phyloP scores from a whole-genome alignment of 2,113 vertebrate species.

The Raja brachyura region DNA sequence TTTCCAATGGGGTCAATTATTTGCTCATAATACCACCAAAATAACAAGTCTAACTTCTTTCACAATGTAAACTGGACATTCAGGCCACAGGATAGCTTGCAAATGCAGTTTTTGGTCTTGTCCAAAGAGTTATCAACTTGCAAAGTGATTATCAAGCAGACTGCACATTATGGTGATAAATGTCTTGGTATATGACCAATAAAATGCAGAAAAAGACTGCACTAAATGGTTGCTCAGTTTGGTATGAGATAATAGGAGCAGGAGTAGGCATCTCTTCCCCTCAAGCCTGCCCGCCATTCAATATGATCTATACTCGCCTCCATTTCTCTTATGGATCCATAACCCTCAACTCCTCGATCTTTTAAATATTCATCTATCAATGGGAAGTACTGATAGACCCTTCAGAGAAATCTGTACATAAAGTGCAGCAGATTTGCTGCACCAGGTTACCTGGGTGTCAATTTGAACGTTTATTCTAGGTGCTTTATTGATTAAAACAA shows the following conservation, averaged over 20 bases:
- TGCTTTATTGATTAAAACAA: no score
- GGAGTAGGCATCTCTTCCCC: no score
- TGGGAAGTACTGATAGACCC: not conserved
- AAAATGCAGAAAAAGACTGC: not conserved
- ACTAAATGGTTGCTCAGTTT: not conserved
- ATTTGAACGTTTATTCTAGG: no score
- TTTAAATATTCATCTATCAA: no score
- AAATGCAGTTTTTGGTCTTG: not conserved
- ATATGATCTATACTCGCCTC: no score
- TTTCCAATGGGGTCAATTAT: not conserved
- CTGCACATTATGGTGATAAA: not conserved
- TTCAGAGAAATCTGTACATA: not conserved
- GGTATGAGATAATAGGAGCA: no score
- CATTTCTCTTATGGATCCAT: no score
- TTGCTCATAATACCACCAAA: not conserved
- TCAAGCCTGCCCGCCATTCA: no score
- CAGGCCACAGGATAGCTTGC: not conserved
- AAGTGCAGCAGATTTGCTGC: no score
- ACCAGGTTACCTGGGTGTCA: no score
- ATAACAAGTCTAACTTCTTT: not conserved
- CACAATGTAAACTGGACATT: not conserved
- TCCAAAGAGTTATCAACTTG: not conserved
- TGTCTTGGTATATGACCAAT: not conserved
- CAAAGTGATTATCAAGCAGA: not conserved
- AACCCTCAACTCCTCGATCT: no score